Base-by-base conservation (phyloP, 2,888 invertebrate species). In the Stenotaenia linearis region DNA sequence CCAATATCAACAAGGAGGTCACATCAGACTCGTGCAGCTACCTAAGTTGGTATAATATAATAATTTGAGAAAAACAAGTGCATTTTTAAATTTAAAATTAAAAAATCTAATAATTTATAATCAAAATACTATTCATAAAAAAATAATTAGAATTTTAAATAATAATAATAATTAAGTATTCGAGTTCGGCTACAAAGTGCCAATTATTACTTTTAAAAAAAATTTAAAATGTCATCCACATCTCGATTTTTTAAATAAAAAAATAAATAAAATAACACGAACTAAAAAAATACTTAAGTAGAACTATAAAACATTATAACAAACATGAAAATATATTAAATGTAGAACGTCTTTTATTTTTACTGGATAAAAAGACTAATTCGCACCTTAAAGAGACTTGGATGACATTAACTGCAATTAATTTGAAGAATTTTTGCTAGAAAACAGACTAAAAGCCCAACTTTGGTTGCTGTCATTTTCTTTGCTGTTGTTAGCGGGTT, bases 391-490 rank as follows among this genome's bases (percentile, higher is more conserved):
- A n/a, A 69, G 69, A 75, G 76, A 75, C 76, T 37, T 35, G 76
- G 76, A 75, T 75, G 76, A 75, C 76, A 75, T 37, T 30, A 69
- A 75, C 23, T 37, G 32, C 35, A 35, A 18, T 35, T 75, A 75
- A 37, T 75, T 37, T 21, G 76, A 75, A 75, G 76, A 37, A 75
- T 18, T 37, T 75, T 75, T 75, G 28, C 45, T 77, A 28, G 77
- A 45, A 77, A 77, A 77, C n/a, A 77, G 40, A 77, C 45, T 77
- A 40, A 45, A 45, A 23, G 77, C 40, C 77, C 77, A 77, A 28
- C 40, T 77, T 28, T 37, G 40, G 28, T 35, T 28, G 28, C 28
- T 28, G 40, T 77, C 77, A 77, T 77, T 69, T 69, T 69, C 69
- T 9, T 69, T 45, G 30, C 10, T 37, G 32, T 3, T 23, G 23